Conservation (phyloP, 2,113 vertebrate species). For the Odocoileus virginianus region DNA sequence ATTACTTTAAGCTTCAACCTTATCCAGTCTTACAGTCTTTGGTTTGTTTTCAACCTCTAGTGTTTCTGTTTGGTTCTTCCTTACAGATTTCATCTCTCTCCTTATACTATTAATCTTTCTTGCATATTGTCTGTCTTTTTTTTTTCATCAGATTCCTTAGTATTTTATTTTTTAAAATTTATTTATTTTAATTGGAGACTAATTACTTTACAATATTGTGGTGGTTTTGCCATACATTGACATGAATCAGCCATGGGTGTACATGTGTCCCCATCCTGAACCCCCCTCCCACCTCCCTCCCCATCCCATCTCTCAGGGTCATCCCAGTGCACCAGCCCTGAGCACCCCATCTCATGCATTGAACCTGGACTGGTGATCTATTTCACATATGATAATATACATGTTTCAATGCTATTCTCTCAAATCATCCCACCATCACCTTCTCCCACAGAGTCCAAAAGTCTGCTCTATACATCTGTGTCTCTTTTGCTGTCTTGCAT, state of each 20-base stretch:
- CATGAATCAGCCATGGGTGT: too few species aligned
- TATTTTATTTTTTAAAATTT: too few species aligned
- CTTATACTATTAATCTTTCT: background rate
- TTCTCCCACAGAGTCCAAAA: background rate
- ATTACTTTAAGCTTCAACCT: background rate
- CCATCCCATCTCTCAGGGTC: too few species aligned
- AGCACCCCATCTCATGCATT: background rate
- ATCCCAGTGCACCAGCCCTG: too few species aligned
- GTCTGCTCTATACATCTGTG: background rate
- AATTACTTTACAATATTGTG: too few species aligned
- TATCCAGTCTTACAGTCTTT: background rate
- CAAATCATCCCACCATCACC: background rate
- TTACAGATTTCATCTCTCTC: background rate
- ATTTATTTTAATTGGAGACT: too few species aligned
- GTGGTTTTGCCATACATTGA: too few species aligned
- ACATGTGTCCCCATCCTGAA: too few species aligned
- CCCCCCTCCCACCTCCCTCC: background rate
- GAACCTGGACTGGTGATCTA: accelerated
- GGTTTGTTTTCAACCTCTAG: background rate
- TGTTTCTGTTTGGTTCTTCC: background rate
- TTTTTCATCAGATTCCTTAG: background rate
- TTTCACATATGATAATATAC: background rate
- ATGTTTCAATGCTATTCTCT: background rate
- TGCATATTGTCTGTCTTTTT: background rate
- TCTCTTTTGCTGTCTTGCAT: too few species aligned